A percentile compares a stretch with the other conserved stretches of the same genome.
phyloP scores from a whole-genome alignment of 2,888 invertebrate species.

The Melieria picta region DNA sequence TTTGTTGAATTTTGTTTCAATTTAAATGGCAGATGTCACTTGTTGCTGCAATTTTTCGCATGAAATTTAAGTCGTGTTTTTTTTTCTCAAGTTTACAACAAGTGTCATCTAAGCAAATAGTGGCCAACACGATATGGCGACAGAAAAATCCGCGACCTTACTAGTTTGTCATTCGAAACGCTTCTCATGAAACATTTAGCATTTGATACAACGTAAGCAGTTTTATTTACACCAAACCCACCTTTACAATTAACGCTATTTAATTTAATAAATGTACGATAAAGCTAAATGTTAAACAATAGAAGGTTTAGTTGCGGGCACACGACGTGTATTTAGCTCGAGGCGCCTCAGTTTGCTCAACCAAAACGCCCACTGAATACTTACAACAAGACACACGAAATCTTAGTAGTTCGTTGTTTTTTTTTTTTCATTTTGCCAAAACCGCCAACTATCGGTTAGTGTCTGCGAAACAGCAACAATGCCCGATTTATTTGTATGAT shows the following conservation, averaged over 20 bases:
- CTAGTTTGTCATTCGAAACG: constrained; percentile 38
- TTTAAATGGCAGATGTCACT: not conserved
- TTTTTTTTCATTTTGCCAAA: no score
- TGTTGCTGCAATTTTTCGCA: constrained; percentile 35
- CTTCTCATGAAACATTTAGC: constrained; percentile 61
- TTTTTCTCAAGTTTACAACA: no score
- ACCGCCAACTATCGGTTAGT: no score
- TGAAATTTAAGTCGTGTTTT: not conserved
- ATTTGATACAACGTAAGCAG: constrained; percentile 58
- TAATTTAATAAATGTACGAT: not conserved
- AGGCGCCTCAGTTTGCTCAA: no score
- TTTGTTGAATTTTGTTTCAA: not conserved
- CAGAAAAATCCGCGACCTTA: constrained; percentile 40
- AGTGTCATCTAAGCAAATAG: not conserved
- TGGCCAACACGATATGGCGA: constrained; percentile 36
- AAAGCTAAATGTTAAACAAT: not conserved
- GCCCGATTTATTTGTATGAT: no score
- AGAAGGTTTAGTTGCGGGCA: constrained; percentile 7
- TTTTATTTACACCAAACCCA: not conserved
- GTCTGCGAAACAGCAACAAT: no score
- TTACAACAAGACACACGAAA: no score
- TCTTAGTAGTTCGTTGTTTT: no score
- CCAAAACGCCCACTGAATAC: no score
- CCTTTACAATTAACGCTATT: no score
- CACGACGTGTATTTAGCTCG: no score